These are phyloP conservation scores for Thera obeliscata DNA, from an alignment of 2,888 invertebrate genomes.

Conservation along the genomic window DNA sequence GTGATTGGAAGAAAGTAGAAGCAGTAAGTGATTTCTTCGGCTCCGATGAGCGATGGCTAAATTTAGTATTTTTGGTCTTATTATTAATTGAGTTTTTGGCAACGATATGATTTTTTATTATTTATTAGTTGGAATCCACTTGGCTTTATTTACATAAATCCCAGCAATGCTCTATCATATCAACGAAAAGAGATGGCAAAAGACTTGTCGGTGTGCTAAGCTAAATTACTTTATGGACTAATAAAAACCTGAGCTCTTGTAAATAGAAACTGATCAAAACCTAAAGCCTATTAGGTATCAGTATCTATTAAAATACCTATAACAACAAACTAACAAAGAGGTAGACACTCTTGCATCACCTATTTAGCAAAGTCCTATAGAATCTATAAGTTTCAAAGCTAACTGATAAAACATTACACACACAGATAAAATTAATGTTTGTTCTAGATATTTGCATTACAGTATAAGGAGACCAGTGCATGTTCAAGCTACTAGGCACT, in stretches of 20 bases:
- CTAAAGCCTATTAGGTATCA: no score
- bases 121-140: background rate
- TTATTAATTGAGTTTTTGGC: background rate
- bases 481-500: constrained; percentile 32
- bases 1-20: background rate
- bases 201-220: no score
- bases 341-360: background rate
- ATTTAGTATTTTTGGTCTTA: background rate
- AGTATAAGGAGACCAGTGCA: constrained; percentile 32
- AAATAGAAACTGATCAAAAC: no score
- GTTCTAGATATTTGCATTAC: constrained; percentile 32
- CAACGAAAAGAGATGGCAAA: no score
- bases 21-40: background rate
- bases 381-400: background rate
- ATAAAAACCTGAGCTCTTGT: no score
- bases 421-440: constrained; percentile 22
- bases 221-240: no score
- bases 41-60: background rate
- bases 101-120: background rate
- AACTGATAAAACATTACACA: background rate
- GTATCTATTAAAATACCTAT: no score
- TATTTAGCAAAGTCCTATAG: background rate
- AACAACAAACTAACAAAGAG: background rate
- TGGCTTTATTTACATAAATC: background rate
- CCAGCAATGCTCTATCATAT: no score